Evolutionary conservation across 2,113 vertebrate genomes (phyloP).

Genomic region (Gallinago jamesoni): DNA sequence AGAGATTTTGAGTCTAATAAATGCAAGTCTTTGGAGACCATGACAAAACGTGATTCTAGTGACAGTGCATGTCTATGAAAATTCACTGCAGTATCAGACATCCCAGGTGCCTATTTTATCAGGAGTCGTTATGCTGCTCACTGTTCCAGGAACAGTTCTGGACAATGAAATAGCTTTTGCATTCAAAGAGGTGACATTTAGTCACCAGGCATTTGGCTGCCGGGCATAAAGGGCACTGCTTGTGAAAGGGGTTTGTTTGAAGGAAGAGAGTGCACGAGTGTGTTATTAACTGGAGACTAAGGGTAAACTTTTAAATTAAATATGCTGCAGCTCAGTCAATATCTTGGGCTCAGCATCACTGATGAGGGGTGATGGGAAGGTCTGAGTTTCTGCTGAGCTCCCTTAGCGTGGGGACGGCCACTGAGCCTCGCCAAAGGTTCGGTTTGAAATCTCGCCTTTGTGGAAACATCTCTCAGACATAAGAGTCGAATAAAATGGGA

Average conservation of each 20-base stretch:
- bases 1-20: neutral
- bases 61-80: neutral
- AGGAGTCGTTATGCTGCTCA: slow-evolving; percentile 18
- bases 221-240: neutral
- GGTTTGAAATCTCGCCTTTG: neutral
- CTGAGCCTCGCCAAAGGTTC: neutral
- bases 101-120: slow-evolving; percentile 37
- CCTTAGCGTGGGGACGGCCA: neutral
- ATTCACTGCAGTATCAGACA: neutral
- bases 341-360: neutral
- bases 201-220: neutral
- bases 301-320: neutral
- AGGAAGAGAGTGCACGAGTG: neutral
- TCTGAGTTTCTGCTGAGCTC: neutral
- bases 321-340: neutral
- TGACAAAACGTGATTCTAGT: neutral
- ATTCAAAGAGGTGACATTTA: slow-evolving; percentile 5
- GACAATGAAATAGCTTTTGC: slow-evolving; percentile 19
- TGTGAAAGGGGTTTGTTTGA: neutral
- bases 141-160: slow-evolving; percentile 16
- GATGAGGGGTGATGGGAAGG: neutral
- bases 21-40: neutral
- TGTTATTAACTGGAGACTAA: neutral
- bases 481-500: neutral
- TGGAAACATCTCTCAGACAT: neutral